A percentile compares a stretch with the other conserved stretches of the same genome.
phyloP scores from a whole-genome alignment of 2,888 invertebrate genomes.

The Chrysodeixis includens region DNA sequence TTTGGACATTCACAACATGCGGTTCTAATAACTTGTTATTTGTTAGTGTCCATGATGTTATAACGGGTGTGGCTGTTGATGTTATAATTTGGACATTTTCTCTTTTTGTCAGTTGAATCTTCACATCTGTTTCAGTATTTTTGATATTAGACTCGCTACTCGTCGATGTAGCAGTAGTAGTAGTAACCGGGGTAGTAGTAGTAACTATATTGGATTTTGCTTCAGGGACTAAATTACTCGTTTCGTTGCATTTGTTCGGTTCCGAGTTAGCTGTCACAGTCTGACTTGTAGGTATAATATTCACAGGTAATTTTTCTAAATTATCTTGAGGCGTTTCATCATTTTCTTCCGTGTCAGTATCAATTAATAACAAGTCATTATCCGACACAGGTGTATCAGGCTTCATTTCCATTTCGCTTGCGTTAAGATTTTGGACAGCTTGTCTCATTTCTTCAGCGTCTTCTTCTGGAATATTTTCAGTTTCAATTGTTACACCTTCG shows the following conservation, averaged over 20 bases:
- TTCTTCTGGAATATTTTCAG: slow-evolving; percentile 90
- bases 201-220: slow-evolving; percentile 75
- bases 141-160: slow-evolving; percentile 72
- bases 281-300: slow-evolving; percentile 80
- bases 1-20: slow-evolving; percentile 76
- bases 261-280: slow-evolving; percentile 67
- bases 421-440: slow-evolving; percentile 94
- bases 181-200: slow-evolving; percentile 71
- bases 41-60: slow-evolving; percentile 88
- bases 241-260: slow-evolving; percentile 78
- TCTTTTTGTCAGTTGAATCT: slow-evolving; percentile 76
- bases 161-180: slow-evolving; percentile 77
- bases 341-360: slow-evolving; percentile 95
- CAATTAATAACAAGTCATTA: slow-evolving; percentile 94
- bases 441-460: slow-evolving; percentile 95
- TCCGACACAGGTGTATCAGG: slow-evolving; percentile 96
- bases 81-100: slow-evolving; percentile 77
- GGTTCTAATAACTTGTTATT: slow-evolving; percentile 85
- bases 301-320: slow-evolving; percentile 76
- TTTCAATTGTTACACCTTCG: slow-evolving; percentile 81
- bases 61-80: slow-evolving; percentile 86
- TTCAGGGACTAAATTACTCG: slow-evolving; percentile 76
- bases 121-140: slow-evolving; percentile 71
- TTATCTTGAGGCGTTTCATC: slow-evolving; percentile 88
- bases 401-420: slow-evolving; percentile 92